Evolutionary conservation across 2,113 vertebrate species (phyloP).

Genomic region (Procavia capensis): DNA sequence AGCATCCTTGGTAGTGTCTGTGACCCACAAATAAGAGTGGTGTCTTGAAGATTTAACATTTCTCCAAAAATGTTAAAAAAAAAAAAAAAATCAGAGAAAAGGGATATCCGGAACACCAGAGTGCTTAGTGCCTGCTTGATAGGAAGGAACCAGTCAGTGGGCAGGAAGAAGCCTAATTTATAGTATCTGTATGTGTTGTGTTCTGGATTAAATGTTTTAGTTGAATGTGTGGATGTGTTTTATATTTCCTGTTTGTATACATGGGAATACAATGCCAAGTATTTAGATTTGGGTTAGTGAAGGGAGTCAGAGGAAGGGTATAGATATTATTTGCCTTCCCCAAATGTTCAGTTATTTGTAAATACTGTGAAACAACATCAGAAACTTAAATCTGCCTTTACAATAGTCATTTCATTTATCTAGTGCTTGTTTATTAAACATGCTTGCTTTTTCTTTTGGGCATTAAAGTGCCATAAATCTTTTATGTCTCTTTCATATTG

Average conservation of each 20-base stretch:
- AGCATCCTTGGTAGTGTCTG: not conserved
- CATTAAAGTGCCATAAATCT: not conserved
- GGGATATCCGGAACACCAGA: not conserved
- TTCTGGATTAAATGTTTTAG: not conserved
- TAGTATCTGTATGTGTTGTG: not conserved
- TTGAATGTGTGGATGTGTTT: conserved; percentile 30
- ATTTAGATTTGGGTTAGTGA: not conserved
- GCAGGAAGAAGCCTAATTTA: not conserved
- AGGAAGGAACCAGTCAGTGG: not conserved
- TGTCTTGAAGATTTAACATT: not conserved
- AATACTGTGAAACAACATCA: conserved; percentile 1
- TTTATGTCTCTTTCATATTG: conserved; percentile 81
- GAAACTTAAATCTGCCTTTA: not conserved
- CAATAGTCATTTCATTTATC: conserved; percentile 51
- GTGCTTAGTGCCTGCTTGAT: not conserved
- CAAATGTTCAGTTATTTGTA: not conserved
- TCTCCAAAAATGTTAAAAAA: too few relatives aligned
- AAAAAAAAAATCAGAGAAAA: not conserved
- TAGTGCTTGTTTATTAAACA: conserved; percentile 44
- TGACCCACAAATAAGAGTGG: not conserved
- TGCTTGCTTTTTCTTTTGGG: not conserved
- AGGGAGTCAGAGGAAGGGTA: not conserved
- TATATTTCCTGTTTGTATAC: not conserved
- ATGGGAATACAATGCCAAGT: not conserved
- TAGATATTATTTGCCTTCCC: not conserved